phyloP scores from a whole-genome alignment of 2,797 vertebrate genomes.

The Micropoecilia bifurca region DNA sequence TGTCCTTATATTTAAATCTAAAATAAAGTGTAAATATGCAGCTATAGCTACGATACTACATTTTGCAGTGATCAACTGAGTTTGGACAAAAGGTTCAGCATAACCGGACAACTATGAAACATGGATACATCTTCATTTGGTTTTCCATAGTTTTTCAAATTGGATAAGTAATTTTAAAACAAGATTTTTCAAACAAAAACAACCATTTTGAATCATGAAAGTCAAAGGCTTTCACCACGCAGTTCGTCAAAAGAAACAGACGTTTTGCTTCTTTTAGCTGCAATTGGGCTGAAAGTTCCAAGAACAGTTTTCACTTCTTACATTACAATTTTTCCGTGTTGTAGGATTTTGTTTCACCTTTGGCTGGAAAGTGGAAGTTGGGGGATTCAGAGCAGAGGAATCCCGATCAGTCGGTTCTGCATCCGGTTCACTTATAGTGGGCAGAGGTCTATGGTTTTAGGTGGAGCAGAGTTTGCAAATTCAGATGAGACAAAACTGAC shows the following conservation, averaged over 20 bases:
- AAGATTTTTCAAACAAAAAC: not conserved
- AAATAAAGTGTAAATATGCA: slow-evolving; percentile 24
- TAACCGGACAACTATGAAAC: slow-evolving; percentile 26
- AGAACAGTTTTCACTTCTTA: not conserved
- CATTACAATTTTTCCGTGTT: not conserved
- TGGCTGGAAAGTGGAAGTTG: too few species aligned
- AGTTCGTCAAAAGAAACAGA: not conserved
- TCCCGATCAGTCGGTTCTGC: not conserved
- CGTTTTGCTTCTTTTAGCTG: not conserved
- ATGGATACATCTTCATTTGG: not conserved
- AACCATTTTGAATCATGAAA: too few species aligned
- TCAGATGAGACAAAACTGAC: not conserved
- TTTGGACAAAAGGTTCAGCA: slow-evolving; percentile 58
- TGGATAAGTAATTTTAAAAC: not conserved
- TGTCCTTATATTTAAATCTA: slow-evolving; percentile 11
- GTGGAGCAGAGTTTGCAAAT: not conserved
- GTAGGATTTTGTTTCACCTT: not conserved
- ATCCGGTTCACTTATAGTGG: not conserved
- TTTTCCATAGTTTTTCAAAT: not conserved
- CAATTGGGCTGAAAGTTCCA: not conserved
- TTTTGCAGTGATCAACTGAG: slow-evolving; percentile 52
- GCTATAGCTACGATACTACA: slow-evolving; percentile 41
- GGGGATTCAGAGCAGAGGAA: too few species aligned
- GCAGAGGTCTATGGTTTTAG: not conserved
- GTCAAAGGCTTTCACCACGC: too few species aligned